Evolutionary conservation across 2,113 vertebrate genomes (phyloP).

Genomic region (Cromileptes altivelis): DNA sequence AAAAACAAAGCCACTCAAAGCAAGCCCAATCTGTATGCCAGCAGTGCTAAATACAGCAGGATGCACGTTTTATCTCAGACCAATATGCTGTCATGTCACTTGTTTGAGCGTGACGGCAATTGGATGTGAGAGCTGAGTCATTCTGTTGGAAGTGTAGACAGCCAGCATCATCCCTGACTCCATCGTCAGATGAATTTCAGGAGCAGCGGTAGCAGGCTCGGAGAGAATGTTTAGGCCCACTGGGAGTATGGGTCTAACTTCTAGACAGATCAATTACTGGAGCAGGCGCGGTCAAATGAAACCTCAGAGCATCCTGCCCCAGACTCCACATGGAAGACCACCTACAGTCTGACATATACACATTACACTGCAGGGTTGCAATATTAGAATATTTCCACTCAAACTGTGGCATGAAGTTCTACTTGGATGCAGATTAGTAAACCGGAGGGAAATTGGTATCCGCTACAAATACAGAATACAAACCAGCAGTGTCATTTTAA

Average conservation of each 20-base stretch:
- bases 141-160: constrained; percentile 42
- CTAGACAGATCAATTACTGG: constrained; percentile 37
- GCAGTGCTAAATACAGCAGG: constrained; percentile 13
- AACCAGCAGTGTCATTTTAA: not conserved
- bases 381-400: not conserved
- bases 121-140: constrained; percentile 62
- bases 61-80: constrained; percentile 10
- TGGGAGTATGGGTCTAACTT: constrained; percentile 25
- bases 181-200: constrained; percentile 46
- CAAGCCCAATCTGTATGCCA: not conserved
- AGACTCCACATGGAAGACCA: constrained; percentile 14
- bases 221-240: constrained; percentile 48
- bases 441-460: not conserved
- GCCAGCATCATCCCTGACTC: constrained; percentile 48
- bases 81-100: constrained; percentile 44
- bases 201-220: constrained; percentile 9
- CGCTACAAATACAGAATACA: not conserved
- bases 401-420: not conserved
- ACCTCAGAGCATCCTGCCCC: constrained; percentile 4
- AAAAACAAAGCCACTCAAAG: constrained; percentile 6
- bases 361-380: not conserved
- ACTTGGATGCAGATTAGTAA: not conserved
- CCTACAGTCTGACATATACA: constrained; percentile 4
- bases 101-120: constrained; percentile 29
- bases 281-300: not conserved